These are phyloP conservation scores for Hycleus cichorii DNA, from an alignment of 1,140 invertebrate species.

Conservation along the genomic window DNA sequence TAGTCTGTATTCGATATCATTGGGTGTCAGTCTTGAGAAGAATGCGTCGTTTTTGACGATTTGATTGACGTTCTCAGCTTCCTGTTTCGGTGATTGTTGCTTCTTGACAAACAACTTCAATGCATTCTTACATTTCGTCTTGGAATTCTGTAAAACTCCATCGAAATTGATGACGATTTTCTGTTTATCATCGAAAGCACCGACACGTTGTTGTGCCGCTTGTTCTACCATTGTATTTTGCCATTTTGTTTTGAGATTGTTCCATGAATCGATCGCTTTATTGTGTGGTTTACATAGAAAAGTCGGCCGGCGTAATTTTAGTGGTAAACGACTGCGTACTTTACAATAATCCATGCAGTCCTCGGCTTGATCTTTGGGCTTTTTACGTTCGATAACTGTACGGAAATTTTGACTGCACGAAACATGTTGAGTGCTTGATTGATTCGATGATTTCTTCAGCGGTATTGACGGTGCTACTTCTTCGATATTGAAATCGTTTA, in stretches of 20 bases:
- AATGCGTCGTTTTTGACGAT: constrained; percentile 29
- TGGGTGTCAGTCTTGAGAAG: constrained; percentile 30
- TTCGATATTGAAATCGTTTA: constrained; percentile 35
- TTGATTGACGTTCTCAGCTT: constrained; percentile 20
- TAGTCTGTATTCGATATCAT: constrained; percentile 35
- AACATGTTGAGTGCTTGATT: constrained; percentile 22
- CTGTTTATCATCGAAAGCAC: constrained; percentile 32
- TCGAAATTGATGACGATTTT: constrained; percentile 32
- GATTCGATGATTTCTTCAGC: constrained; percentile 19
- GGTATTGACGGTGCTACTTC: not conserved
- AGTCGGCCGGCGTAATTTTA: constrained; percentile 22
- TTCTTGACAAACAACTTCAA: constrained; percentile 18
- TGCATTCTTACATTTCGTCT: constrained; percentile 35
- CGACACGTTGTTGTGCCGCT: constrained; percentile 33
- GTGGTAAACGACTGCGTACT: constrained; percentile 24
- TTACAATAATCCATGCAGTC: constrained; percentile 28
- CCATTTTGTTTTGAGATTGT: constrained; percentile 33
- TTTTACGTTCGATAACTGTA: not conserved
- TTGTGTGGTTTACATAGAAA: constrained; percentile 29
- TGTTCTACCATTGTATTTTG: constrained; percentile 34
- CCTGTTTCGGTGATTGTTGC: constrained; percentile 32
- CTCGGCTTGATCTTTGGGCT: not conserved
- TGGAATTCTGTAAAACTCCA: constrained; percentile 37
- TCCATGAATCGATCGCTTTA: constrained; percentile 28
- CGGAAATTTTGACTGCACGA: constrained; percentile 33